Conservation (phyloP, 1,140 invertebrate genomes). For the Acyrthosiphon pisum region DNA sequence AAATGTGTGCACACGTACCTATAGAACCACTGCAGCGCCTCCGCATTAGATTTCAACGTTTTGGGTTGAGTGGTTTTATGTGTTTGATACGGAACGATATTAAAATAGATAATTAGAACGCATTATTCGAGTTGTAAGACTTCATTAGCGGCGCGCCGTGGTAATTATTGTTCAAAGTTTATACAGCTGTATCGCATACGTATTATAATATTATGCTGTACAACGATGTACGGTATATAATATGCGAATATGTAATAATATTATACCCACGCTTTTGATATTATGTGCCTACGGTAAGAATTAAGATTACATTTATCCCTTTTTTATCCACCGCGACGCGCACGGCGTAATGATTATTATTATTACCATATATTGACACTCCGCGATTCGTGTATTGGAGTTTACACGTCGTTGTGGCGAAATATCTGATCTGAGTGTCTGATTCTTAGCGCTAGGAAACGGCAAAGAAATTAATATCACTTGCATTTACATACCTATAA, state of each 20-base stretch:
- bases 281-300: too few relatives aligned
- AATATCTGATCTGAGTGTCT: neutral
- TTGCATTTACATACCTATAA: neutral
- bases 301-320: too few relatives aligned
- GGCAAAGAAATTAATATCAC: neutral
- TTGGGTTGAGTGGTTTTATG: constrained; percentile 31
- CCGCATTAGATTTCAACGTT: constrained; percentile 25
- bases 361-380: too few relatives aligned
- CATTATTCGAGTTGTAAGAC: constrained; percentile 29
- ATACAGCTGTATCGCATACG: neutral
- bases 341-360: too few relatives aligned
- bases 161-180: constrained; percentile 24
- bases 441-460: neutral
- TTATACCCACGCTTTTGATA: too few relatives aligned
- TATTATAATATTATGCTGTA: neutral
- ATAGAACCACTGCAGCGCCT: neutral
- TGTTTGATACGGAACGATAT: constrained; percentile 1
- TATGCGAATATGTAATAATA: too few relatives aligned
- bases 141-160: neutral
- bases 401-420: too few relatives aligned
- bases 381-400: too few relatives aligned
- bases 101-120: constrained; percentile 12
- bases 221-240: too few relatives aligned
- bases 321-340: too few relatives aligned
- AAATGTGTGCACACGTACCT: neutral